phyloP scores from a whole-genome alignment of 2,797 vertebrate species.

The Agapornis canus region DNA sequence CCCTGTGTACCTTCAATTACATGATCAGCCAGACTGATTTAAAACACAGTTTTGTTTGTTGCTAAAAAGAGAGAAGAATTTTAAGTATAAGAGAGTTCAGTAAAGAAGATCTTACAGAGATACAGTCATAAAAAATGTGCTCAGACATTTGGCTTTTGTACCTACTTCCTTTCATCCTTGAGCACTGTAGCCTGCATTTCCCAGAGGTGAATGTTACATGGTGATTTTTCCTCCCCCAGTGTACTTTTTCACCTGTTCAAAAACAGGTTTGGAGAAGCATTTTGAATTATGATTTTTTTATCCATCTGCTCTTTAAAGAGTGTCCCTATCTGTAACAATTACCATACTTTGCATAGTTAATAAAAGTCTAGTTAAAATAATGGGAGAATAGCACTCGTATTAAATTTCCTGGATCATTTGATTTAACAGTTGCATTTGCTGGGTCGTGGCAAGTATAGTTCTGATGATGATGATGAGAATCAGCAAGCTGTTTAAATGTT shows the following conservation, averaged over 20 bases:
- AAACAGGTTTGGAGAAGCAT: not conserved
- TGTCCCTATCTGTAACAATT: not conserved
- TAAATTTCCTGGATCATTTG: conserved; percentile 47
- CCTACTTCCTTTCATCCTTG: not conserved
- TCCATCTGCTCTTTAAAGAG: not conserved
- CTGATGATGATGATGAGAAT: conserved; percentile 25
- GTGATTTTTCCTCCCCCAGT: no score
- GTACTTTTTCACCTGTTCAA: not conserved
- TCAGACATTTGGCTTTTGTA: not conserved
- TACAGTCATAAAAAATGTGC: not conserved
- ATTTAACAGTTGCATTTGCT: conserved; percentile 40
- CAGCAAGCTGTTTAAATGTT: conserved; percentile 59
- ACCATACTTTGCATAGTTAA: conserved; percentile 31
- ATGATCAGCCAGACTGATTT: not conserved
- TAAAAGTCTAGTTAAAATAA: conserved; percentile 43
- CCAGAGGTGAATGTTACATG: not conserved
- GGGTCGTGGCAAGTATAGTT: conserved; percentile 18
- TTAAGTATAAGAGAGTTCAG: not conserved
- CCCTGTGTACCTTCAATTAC: not conserved
- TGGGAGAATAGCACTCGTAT: not conserved
- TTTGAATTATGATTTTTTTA: not conserved
- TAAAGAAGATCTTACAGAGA: not conserved
- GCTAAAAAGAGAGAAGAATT: not conserved
- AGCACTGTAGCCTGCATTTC: not conserved
- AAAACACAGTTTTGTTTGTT: not conserved